Evolutionary conservation across 2,888 invertebrate genomes (phyloP).

Genomic region (Tetranychus piercei): DNA sequence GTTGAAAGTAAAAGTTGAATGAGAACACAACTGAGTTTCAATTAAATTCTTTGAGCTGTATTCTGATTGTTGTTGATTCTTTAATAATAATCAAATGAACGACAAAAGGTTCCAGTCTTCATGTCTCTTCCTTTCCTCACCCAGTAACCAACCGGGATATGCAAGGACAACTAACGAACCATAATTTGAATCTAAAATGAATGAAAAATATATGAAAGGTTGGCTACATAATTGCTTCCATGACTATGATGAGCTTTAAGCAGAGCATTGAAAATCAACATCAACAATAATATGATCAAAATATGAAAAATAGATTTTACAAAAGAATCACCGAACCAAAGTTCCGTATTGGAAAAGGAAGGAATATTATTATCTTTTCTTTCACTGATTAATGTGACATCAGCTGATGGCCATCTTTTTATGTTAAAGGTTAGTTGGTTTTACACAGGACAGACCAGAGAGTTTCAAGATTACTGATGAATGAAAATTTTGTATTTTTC

Average conservation of each 20-base stretch:
- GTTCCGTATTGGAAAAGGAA: not conserved
- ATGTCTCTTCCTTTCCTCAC: not conserved
- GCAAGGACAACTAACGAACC: not conserved
- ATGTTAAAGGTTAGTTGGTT: too few relatives aligned
- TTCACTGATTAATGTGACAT: not conserved
- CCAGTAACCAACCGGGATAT: not conserved
- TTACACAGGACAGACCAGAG: too few relatives aligned
- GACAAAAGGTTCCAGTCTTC: not conserved
- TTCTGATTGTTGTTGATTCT: not conserved
- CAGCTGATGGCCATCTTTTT: not conserved
- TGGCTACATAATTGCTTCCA: not conserved
- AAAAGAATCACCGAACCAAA: not conserved
- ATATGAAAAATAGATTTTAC: not conserved
- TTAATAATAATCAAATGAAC: not conserved
- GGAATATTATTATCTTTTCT: not conserved
- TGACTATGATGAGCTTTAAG: not conserved
- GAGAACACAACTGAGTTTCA: not conserved
- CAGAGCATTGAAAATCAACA: not conserved
- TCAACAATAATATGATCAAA: not conserved
- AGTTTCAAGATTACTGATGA: too few relatives aligned
- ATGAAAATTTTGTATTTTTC: too few relatives aligned
- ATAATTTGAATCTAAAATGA: not conserved
- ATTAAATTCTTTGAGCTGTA: not conserved
- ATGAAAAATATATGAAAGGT: conserved; percentile 9
- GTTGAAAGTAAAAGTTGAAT: not conserved